These are phyloP conservation scores for Exocentrus adspersus DNA, from an alignment of 2,888 invertebrate genomes.

Conservation along the genomic window DNA sequence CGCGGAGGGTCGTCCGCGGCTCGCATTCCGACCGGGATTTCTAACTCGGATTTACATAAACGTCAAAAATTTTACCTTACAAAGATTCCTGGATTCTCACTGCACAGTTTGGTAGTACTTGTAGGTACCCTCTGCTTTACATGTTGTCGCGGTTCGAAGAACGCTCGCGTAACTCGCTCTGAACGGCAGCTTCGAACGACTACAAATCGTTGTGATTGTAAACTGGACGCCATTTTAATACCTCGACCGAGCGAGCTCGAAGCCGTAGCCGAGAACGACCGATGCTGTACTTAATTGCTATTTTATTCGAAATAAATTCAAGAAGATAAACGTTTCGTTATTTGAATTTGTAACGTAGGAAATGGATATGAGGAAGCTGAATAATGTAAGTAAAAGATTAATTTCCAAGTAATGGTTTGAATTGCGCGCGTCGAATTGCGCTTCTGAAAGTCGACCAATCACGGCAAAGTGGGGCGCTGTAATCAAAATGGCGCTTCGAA, in stretches of 20 bases:
- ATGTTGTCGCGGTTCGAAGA: conserved; percentile 39
- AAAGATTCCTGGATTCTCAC: conserved; percentile 33
- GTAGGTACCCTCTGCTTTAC: conserved; percentile 37
- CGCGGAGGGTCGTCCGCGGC: conserved; percentile 51
- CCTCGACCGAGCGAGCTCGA: conserved; percentile 33
- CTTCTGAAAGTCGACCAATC: too few species aligned
- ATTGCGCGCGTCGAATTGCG: too few species aligned
- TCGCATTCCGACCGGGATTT: conserved; percentile 42
- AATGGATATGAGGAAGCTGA: too few species aligned
- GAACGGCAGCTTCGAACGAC: conserved; percentile 51
- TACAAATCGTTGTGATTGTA: conserved; percentile 58
- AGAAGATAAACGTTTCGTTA: too few species aligned
- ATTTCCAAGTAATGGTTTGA: too few species aligned
- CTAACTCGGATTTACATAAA: conserved; percentile 44
- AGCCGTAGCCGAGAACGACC: conserved; percentile 26
- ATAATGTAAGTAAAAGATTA: too few species aligned
- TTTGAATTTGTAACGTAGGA: too few species aligned
- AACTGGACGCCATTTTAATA: conserved; percentile 55
- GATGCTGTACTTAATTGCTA: conserved; percentile 30
- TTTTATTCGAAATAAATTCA: conserved; percentile 1
- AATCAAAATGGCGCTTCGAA: too few species aligned
- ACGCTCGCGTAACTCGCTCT: conserved; percentile 27
- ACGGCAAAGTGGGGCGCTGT: too few species aligned
- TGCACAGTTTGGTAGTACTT: conserved; percentile 37
- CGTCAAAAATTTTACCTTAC: conserved; percentile 49